Evolutionary conservation across 2,797 vertebrate species (phyloP).

Genomic region (Lepilemur ruficaudatus): DNA sequence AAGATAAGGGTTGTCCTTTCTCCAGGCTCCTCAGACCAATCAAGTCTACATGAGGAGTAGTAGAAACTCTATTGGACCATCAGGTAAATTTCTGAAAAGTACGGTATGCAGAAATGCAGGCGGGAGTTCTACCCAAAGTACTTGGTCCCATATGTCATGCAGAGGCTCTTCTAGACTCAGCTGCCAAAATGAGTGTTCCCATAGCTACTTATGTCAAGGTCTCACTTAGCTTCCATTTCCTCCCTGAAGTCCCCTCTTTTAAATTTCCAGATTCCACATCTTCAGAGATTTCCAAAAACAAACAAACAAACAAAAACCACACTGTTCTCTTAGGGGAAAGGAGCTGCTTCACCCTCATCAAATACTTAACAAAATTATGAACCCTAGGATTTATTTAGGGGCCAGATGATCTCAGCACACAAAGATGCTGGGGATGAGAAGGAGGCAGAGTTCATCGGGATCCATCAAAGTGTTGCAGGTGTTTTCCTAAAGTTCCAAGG

Average conservation of each 20-base stretch:
- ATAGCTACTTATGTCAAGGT: background rate
- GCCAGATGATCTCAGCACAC: background rate
- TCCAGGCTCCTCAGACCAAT: background rate
- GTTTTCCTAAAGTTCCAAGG: background rate
- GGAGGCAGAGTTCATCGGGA: background rate
- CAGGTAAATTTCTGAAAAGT: background rate
- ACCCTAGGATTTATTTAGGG: background rate
- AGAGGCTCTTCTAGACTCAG: background rate
- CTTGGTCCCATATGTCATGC: accelerated
- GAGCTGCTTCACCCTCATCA: background rate
- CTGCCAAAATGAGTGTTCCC: background rate
- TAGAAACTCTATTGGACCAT: background rate
- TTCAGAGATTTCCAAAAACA: background rate
- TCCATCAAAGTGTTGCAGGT: background rate
- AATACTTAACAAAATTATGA: background rate
- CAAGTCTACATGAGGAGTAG: background rate
- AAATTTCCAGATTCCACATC: too few species aligned
- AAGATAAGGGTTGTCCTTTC: background rate
- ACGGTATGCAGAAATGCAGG: background rate
- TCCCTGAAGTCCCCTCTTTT: background rate
- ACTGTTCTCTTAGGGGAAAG: background rate
- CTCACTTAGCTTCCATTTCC: background rate
- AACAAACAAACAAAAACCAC: too few species aligned
- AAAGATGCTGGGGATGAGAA: background rate
- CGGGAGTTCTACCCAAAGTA: background rate